Evolutionary conservation across 2,797 vertebrate species (phyloP).

Genomic region (Distichodus sexfasciatus): DNA sequence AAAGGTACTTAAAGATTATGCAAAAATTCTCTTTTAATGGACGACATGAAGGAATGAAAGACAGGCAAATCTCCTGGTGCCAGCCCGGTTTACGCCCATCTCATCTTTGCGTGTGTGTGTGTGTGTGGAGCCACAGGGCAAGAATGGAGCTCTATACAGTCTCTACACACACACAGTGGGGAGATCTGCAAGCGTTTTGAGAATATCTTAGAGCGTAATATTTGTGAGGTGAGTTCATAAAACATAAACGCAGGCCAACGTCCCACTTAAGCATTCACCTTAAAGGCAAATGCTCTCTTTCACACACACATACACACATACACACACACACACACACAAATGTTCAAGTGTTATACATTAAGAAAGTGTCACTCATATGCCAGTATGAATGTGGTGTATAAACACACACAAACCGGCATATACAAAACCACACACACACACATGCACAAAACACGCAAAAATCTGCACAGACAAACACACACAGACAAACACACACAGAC

Average conservation of each 20-base stretch:
- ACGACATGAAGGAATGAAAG: conserved; percentile 62
- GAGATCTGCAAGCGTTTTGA: background rate
- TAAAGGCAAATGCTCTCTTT: conserved; percentile 11
- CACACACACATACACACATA: background rate
- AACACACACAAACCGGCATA: no score
- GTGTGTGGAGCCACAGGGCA: conserved; percentile 33
- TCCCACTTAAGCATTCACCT: conserved; percentile 13
- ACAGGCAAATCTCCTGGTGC: conserved; percentile 64
- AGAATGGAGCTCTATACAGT: background rate
- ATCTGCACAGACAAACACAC: no score
- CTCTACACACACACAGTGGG: conserved; percentile 7
- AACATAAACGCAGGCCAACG: background rate
- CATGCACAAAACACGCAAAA: no score
- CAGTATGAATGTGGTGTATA: no score
- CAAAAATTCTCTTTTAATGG: conserved; percentile 70
- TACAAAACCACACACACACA: no score
- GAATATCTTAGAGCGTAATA: conserved; percentile 3
- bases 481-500: no score
- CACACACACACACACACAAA: background rate
- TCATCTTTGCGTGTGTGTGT: conserved; percentile 17
- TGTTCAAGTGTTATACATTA: no score
- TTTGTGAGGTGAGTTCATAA: conserved; percentile 15
- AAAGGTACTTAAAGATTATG: conserved; percentile 81
- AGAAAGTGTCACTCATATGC: no score
- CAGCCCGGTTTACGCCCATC: conserved; percentile 43